Evolutionary conservation across 2,113 vertebrate genomes (phyloP), one percentile per base, ranked within the genome.

Genomic region (Lycocorax pyrrhopterus): DNA sequence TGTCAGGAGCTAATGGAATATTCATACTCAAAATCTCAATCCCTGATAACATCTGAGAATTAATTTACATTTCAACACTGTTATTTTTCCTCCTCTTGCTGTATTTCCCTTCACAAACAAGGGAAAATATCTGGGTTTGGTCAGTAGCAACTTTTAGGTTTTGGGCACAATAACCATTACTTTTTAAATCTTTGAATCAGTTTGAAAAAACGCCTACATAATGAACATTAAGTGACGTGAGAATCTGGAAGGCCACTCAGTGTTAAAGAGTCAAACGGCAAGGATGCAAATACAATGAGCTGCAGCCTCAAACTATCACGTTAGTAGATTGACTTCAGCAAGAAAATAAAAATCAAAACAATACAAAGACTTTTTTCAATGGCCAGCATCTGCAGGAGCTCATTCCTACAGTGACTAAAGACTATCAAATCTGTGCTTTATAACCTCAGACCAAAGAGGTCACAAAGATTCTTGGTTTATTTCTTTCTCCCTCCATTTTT

Each of bases 1-100:
- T 73, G 73, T 93, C 64, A 90, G 66, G 53, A 93, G 73, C 66
- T 95, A 92, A 81, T 90, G 62, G 88, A 93, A 94, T 84, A 95
- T 75, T 93, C 73, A 87, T 72, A 93, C 60, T 79, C 78, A 89
- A 93, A 93, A 81, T 82, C 58, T 90, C 90, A 89, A 84, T 87
- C 37, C 64, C 18, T 35, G 76, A 96, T 89, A 93, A 74, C 44
- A 96, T 91, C 82, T 74, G 27, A 79, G 90, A 77, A 51, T 85
- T 83, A 85, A 91, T 91, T 91, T 91, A 88, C 71, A 76, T 90
- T 94, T 94, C 84, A 95, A 46, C 76, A 74, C 35, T 79, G 21
- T 5, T 41, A 37, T 12, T 17, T 33, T 43, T 7, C 3, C 2
- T 7, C 6, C 9, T 6, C 56, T 60, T 62, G 16, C 29, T 86